These are phyloP conservation scores for Callionymus lyra DNA, from an alignment of 2,113 vertebrate genomes.

Conservation along the genomic window DNA sequence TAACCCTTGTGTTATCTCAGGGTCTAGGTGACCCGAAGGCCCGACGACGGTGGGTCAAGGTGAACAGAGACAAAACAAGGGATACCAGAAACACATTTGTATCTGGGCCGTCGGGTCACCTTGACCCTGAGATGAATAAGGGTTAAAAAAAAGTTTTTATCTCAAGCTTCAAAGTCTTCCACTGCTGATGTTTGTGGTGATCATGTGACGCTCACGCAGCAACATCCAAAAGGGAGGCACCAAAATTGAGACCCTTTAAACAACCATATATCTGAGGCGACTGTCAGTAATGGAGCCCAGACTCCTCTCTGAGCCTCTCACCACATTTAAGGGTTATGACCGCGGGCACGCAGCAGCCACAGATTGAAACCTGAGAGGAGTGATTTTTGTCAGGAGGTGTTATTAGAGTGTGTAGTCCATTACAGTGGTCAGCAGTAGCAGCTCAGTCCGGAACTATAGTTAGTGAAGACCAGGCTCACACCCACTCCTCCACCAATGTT, in stretches of 20 bases:
- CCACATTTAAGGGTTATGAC: slow-evolving; percentile 55
- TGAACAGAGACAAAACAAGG: too few species aligned
- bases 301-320: slow-evolving; percentile 49
- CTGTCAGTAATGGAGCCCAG: slow-evolving; percentile 59
- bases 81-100: too few species aligned
- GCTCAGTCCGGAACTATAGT: slow-evolving; percentile 47
- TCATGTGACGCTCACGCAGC: slow-evolving; percentile 28
- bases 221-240: slow-evolving; percentile 55
- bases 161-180: too few species aligned
- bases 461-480: not conserved
- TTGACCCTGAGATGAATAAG: too few species aligned
- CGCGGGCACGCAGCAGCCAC: slow-evolving; percentile 46
- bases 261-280: slow-evolving; percentile 63
- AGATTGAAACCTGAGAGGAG: slow-evolving; percentile 61
- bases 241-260: slow-evolving; percentile 57
- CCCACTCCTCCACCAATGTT: not conserved
- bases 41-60: too few species aligned
- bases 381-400: slow-evolving; percentile 31
- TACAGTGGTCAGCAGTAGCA: slow-evolving; percentile 62
- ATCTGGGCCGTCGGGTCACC: too few species aligned
- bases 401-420: slow-evolving; percentile 52
- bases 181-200: slow-evolving; percentile 1
- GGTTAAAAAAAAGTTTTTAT: too few species aligned
- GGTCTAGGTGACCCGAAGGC: too few species aligned
- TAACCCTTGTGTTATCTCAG: too few species aligned